Conservation (phyloP, 2,113 vertebrate species). For the Fregata magnificens region DNA sequence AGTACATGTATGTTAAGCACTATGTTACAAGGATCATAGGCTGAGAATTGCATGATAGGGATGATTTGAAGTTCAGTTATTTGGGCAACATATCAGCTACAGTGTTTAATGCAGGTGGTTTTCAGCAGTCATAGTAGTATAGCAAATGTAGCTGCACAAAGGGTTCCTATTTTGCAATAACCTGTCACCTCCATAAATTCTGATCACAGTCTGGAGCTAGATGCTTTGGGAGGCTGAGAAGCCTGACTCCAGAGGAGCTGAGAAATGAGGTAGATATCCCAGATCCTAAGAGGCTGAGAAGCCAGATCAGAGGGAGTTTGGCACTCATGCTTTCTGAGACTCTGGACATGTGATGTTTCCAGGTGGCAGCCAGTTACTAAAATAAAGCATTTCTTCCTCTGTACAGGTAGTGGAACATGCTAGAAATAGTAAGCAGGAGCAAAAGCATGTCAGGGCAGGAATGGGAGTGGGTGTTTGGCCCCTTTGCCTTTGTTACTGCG, state of each 20-base stretch:
- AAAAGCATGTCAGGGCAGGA: not conserved
- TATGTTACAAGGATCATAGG: not conserved
- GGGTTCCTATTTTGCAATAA: not conserved
- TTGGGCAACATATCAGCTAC: not conserved
- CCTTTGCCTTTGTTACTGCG: not conserved
- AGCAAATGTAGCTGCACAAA: not conserved
- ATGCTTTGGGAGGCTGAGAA: not conserved
- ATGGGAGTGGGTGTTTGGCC: not conserved
- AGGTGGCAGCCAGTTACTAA: not conserved
- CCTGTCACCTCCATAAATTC: not conserved
- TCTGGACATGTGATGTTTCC: not conserved
- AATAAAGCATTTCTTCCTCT: not conserved
- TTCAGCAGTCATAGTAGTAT: not conserved
- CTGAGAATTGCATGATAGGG: not conserved
- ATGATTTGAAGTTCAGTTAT: not conserved
- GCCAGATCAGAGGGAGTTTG: not conserved
- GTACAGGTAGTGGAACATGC: not conserved
- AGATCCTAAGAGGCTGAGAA: not conserved
- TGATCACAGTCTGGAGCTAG: not conserved
- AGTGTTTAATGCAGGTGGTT: not conserved
- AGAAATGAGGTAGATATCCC: not conserved
- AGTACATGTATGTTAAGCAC: not conserved
- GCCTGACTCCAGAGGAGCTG: not conserved
- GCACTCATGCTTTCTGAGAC: not conserved
- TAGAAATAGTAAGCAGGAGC: not conserved